Base-by-base conservation (phyloP, 1,140 invertebrate species). In the Drosophila takahashii region DNA sequence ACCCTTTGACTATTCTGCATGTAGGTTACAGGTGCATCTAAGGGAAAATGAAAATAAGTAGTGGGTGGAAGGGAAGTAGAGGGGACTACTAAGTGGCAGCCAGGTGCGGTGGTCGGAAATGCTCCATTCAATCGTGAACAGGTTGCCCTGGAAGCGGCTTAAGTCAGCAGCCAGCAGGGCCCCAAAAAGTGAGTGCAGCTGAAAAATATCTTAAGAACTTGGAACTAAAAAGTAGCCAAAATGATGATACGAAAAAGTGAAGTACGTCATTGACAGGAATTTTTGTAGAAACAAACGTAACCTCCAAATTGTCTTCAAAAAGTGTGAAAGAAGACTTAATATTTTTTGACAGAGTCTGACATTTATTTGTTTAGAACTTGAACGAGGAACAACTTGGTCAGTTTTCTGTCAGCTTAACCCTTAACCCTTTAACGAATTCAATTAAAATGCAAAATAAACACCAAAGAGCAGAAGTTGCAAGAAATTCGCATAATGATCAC, bases 371-470 rank as follows among this genome's bases (percentile, higher is more conserved):
- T 47, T 26, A 45, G 41, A 60, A 61, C 61, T 61, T 65, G 53
- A 61, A 11, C n/a, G 32, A 8, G 22, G 15, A 29, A 29, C 29
- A 42, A 13, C 26, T 56, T 29, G 59, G 16, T 34, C 59, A 57
- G 59, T 41, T 37, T 39, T 45, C 22, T 18, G 32, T 37, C 57
- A 59, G 16, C 7, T 16, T 15, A 39, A 22, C 11, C 10, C n/a
- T 4, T 13, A 32, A 50, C 26, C 13, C 8, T 16, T 26, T 11
- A 44, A 56, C 57, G 71, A 83, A 76, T 83, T 84, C 80, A 84
- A 79, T 84, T 84, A 84, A 84, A 84, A 84, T 84, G 76, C 80
- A 84, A 84, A 84, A 79, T 75, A 83, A 83, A 83, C 73, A 73
- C 60, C 75, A 71, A 79, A 52, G 53, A 73, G 48, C 50, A 44